These are phyloP conservation scores for Eubasilissa regina DNA, from an alignment of 1,140 invertebrate genomes.

Conservation along the genomic window DNA sequence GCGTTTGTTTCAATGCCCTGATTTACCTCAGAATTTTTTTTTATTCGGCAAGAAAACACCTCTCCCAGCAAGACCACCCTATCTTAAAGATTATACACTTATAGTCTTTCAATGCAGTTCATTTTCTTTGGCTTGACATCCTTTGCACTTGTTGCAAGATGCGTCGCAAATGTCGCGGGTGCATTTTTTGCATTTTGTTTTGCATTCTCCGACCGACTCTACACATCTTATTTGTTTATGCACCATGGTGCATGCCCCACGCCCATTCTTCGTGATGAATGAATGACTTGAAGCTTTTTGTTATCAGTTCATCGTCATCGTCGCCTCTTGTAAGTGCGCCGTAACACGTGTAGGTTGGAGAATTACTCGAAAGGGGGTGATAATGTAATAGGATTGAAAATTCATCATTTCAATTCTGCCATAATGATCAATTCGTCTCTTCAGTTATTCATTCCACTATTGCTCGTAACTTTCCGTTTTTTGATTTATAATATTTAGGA, in stretches of 20 bases:
- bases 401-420: no score
- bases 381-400: no score
- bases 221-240: background rate
- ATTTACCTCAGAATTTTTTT: no score
- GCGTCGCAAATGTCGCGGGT: constrained; percentile 31
- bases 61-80: constrained; percentile 38
- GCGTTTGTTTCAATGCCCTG: no score
- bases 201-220: constrained; percentile 26
- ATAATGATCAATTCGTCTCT: no score
- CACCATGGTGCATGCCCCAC: constrained; percentile 5
- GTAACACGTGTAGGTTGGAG: background rate
- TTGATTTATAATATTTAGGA: no score
- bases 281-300: constrained; percentile 30
- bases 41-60: background rate
- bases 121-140: constrained; percentile 33
- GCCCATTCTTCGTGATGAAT: constrained; percentile 27
- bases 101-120: constrained; percentile 7
- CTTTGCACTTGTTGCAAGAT: constrained; percentile 41
- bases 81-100: constrained; percentile 25
- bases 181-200: constrained; percentile 32
- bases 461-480: no score
- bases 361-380: no score
- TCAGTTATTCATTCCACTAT: no score
- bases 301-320: background rate
- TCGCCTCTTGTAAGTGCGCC: constrained; percentile 10